These are phyloP conservation scores for Papilio xuthus DNA, from an alignment of 1,140 invertebrate species.

Conservation along the genomic window DNA sequence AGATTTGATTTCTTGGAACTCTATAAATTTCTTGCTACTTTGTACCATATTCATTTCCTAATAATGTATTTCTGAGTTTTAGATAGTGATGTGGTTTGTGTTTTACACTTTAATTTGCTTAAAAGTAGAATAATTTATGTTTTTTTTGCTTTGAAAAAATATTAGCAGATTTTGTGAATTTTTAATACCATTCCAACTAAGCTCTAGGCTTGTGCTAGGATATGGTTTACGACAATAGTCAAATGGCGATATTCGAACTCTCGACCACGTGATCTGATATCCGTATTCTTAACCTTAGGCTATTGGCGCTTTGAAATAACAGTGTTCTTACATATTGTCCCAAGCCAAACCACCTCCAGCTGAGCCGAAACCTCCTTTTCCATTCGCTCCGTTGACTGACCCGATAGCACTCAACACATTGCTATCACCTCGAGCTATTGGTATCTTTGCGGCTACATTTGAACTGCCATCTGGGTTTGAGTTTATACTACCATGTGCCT, in stretches of 20 bases:
- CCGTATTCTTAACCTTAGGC: too few relatives aligned
- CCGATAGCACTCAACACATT: conserved; percentile 57
- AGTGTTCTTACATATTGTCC: conserved; percentile 57
- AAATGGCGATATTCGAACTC: too few relatives aligned
- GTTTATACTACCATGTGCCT: conserved; percentile 46
- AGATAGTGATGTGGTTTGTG: too few relatives aligned
- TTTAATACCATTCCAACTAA: too few relatives aligned
- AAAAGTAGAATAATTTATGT: too few relatives aligned
- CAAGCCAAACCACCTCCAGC: conserved; percentile 51
- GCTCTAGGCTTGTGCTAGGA: too few relatives aligned
- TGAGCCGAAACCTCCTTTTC: conserved; percentile 42
- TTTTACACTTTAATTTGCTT: conserved; percentile 7
- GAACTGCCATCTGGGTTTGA: conserved; percentile 52
- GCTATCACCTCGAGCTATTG: conserved; percentile 50
- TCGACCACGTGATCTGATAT: too few relatives aligned
- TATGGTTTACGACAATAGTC: too few relatives aligned
- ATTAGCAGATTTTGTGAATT: too few relatives aligned
- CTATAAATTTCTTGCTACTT: background rate
- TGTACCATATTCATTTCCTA: background rate
- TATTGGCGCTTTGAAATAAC: too few relatives aligned
- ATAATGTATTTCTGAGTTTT: background rate
- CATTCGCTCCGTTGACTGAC: conserved; percentile 37
- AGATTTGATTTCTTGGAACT: background rate
- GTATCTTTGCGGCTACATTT: conserved; percentile 50
- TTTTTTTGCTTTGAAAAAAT: too few relatives aligned